Evolutionary conservation across 37 sponge, comb jelly and placozoan genomes (phyloP), one percentile per base, ranked within the genome.

Genomic region (Lycopodina hypogea): DNA sequence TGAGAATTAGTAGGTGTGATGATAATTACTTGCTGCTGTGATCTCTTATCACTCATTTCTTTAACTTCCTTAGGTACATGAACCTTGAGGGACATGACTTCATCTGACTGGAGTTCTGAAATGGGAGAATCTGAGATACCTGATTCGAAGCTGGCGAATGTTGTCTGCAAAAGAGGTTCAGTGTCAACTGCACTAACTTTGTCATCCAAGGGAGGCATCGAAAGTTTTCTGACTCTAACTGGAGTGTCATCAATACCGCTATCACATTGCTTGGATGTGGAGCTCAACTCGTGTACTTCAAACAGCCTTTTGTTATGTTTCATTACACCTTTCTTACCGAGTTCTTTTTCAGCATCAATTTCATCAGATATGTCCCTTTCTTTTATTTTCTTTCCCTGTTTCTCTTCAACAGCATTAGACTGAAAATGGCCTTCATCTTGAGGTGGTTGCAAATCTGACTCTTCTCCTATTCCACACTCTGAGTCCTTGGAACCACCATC

Each of bases 201-300:
- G 19, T 36, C 61, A 1, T 59, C 63, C 18, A 42, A 50, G 23
- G 42, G 78, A 61, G 64, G 63, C 61, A 62, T 42, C 22, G 65
- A 32, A 2, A 32, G 19, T 19, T 48, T 30, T 55, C 74, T 15
- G 3, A 32, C 28, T 53, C 56, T 24, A 12, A 4, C 48, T 0
- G 78, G 78, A 17, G 42, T 57, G 29, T 80, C 81, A 11, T 80
- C 81, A 68, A 70, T 80, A 7, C 81, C 81, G 69, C 81, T 80
- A 32, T 80, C 81, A 42, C 41, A 36, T 18, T 76, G 76, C 36
- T 60, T 76, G 26, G 21, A 45, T 1, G 57, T 7, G 28, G 42
- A 51, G 28, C 30, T 73, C 35, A 73, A 42, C 9, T 70, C n/a
- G 42, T 45, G 29, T 7, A 60, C 6, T 6, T 28, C 61, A 6